Evolutionary conservation across 1,140 invertebrate species (phyloP).

Genomic region (Apolygus lucorum): DNA sequence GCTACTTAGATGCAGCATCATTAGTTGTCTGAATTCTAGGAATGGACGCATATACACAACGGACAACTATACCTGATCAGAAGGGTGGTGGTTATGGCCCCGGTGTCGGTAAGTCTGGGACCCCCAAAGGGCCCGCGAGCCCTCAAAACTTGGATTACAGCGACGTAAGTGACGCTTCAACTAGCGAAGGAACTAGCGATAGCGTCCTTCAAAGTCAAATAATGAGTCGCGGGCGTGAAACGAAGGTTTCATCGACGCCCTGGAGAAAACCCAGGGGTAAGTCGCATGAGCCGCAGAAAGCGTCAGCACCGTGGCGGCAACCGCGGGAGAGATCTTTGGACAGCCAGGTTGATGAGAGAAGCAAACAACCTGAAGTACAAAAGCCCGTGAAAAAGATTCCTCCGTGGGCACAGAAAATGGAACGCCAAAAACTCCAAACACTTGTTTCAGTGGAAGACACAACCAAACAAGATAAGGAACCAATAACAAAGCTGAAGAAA

Average conservation of each 20-base stretch:
- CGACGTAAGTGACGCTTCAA: conserved; percentile 1
- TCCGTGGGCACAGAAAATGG: background rate
- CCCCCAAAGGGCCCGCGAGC: background rate
- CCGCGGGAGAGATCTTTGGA: conserved; percentile 29
- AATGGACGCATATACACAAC: conserved; percentile 31
- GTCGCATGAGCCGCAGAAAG: conserved; percentile 16
- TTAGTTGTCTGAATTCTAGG: no score
- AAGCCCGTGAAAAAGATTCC: background rate
- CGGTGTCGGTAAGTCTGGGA: conserved; percentile 15
- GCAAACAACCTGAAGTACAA: background rate
- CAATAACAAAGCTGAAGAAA: background rate
- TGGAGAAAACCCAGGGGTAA: conserved; percentile 29
- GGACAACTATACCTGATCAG: conserved; percentile 34
- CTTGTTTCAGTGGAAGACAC: conserved; percentile 13
- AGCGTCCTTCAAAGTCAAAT: conserved; percentile 22
- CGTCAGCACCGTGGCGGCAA: conserved; percentile 29
- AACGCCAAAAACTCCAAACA: conserved; percentile 8
- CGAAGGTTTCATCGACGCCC: conserved; percentile 7
- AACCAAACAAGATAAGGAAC: background rate
- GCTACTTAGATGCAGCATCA: no score
- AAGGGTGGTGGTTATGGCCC: conserved; percentile 31
- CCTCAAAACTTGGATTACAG: background rate
- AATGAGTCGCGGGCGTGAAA: conserved; percentile 7
- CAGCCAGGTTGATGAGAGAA: conserved; percentile 17
- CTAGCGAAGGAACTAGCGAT: conserved; percentile 17